These are phyloP conservation scores for Sphaerophoria rueppellii DNA, from an alignment of 2,888 invertebrate genomes.

Conservation along the genomic window DNA sequence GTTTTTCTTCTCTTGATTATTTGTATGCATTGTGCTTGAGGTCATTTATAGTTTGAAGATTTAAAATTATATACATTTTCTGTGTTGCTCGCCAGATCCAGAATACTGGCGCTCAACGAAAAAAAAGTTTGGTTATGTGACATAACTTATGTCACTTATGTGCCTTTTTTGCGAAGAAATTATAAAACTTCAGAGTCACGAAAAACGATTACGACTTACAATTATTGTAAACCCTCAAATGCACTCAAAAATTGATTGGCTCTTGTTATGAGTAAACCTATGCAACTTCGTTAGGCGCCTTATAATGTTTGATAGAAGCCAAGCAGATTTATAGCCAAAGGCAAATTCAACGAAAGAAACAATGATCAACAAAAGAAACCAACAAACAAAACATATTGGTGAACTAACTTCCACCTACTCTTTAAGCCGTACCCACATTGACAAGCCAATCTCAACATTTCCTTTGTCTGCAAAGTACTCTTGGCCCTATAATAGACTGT, in stretches of 20 bases:
- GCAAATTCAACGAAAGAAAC: conserved; percentile 32
- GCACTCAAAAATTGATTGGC: too few species aligned
- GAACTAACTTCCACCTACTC: conserved; percentile 51
- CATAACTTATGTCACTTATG: too few species aligned
- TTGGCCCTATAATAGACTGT: conserved; percentile 19
- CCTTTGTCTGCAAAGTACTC: conserved; percentile 27
- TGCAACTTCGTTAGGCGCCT: neutral
- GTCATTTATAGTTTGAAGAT: conserved; percentile 28
- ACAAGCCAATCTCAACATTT: neutral
- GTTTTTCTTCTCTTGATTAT: conserved; percentile 48
- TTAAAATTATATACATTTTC: neutral
- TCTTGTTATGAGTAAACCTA: neutral
- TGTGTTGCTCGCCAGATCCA: too few species aligned
- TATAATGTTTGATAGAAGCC: conserved; percentile 33
- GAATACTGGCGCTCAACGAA: too few species aligned
- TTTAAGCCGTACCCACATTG: neutral
- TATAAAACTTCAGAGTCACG: too few species aligned
- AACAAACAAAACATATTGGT: conserved; percentile 23
- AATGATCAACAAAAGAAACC: conserved; percentile 36
- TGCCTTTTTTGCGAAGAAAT: too few species aligned
- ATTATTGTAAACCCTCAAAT: too few species aligned
- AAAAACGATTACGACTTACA: too few species aligned
- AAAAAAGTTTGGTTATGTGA: too few species aligned
- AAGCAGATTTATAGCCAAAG: conserved; percentile 15
- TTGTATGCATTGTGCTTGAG: neutral